A percentile compares a stretch with the other conserved stretches of the same genome.
phyloP scores from a whole-genome alignment of 2,113 vertebrate species.

The Nothoprocta perdicaria region DNA sequence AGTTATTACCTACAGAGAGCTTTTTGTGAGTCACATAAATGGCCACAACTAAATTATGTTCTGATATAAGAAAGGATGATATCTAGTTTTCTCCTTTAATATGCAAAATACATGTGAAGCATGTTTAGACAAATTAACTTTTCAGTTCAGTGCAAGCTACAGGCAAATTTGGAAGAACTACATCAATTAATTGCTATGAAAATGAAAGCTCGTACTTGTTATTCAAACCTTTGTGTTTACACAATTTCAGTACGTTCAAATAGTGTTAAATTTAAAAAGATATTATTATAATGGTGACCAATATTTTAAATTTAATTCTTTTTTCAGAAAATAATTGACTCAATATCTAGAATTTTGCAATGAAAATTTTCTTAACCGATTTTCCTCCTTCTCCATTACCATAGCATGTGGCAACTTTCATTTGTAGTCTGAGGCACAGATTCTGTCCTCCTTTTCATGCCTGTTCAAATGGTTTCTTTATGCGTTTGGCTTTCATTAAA shows the following conservation, averaged over 20 bases:
- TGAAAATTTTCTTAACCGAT: background rate
- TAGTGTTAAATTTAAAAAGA: background rate
- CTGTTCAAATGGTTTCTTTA: background rate
- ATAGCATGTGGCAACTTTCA: background rate
- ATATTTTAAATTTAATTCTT: background rate
- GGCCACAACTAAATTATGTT: background rate
- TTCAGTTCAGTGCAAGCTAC: background rate
- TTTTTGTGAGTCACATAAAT: background rate
- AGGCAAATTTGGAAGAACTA: background rate
- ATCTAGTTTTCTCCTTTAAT: background rate
- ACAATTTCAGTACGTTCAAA: background rate
- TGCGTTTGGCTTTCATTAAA: background rate
- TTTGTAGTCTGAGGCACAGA: background rate
- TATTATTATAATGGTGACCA: background rate
- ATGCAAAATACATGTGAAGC: background rate
- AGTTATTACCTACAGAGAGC: background rate
- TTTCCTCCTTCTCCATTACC: background rate
- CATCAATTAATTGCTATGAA: slow-evolving; percentile 10
- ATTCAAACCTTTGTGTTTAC: background rate
- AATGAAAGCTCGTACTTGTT: background rate
- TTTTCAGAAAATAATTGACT: background rate
- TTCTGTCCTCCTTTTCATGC: background rate
- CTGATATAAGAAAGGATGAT: background rate
- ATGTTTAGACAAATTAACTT: slow-evolving; percentile 1
- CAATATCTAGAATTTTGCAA: background rate